Evolutionary conservation across 2,797 vertebrate species (phyloP).

Genomic region (Remorina albescens): DNA sequence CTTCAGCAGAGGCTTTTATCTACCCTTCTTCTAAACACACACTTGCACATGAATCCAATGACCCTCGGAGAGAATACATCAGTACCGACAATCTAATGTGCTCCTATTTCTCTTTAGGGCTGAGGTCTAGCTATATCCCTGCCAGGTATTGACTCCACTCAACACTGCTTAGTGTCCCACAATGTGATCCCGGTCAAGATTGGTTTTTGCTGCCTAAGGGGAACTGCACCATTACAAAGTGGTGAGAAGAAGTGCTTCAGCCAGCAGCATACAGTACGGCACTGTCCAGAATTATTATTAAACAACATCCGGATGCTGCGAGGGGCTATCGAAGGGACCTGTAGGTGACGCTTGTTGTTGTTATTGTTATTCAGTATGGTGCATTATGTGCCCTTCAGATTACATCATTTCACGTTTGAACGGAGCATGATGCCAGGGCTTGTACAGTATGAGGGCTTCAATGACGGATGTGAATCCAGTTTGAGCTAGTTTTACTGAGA

Average conservation of each 20-base stretch:
- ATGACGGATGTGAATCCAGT: background rate
- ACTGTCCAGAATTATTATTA: slow-evolving; percentile 23
- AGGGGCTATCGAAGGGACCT: background rate
- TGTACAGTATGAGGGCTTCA: background rate
- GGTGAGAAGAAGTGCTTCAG: slow-evolving; percentile 48
- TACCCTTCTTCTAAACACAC: slow-evolving; percentile 30
- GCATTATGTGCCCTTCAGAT: background rate
- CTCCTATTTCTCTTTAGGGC: slow-evolving; percentile 65
- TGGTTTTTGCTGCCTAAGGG: slow-evolving; percentile 68
- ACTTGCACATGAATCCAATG: slow-evolving; percentile 39
- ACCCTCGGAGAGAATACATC: slow-evolving; percentile 64
- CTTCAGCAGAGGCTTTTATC: slow-evolving; percentile 13
- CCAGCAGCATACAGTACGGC: slow-evolving; percentile 30
- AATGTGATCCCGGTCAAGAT: slow-evolving; percentile 74
- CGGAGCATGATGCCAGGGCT: background rate
- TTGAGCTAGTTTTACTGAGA: background rate
- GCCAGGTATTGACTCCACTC: slow-evolving; percentile 78
- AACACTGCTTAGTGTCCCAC: slow-evolving; percentile 78
- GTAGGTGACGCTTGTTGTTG: background rate
- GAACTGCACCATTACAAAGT: slow-evolving; percentile 45
- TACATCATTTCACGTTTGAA: no score
- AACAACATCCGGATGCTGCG: background rate
- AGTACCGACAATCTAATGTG: slow-evolving; percentile 71
- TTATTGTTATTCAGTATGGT: background rate
- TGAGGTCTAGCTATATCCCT: slow-evolving; percentile 62